Percentiles rank a stretch among this genome's conserved stretches.
phyloP scores from a whole-genome alignment of 2,888 invertebrate genomes.

The Cataglyphis albicans region DNA sequence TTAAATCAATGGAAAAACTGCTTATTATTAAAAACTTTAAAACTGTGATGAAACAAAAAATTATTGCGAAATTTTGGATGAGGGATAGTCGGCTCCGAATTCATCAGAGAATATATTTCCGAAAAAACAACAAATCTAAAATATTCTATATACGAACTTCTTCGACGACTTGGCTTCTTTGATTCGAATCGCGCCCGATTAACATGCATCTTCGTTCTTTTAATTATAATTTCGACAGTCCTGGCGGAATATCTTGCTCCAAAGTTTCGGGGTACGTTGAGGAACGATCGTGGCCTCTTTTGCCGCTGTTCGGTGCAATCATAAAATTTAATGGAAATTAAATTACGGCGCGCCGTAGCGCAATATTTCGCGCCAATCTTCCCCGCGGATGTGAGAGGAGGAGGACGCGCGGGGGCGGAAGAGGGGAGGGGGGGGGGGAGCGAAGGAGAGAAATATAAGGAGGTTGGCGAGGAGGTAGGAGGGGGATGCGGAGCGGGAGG shows the following conservation, averaged over 20 bases:
- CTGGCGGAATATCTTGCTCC: slow-evolving; percentile 19
- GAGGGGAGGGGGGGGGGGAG: neutral
- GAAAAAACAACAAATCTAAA: neutral
- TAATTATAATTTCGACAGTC: slow-evolving; percentile 50
- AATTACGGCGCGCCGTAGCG: slow-evolving; percentile 61
- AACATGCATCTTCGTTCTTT: slow-evolving; percentile 13
- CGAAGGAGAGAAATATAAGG: neutral
- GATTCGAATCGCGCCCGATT: slow-evolving; percentile 4
- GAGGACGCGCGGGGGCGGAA: neutral
- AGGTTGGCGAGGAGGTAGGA: neutral
- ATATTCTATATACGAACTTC: neutral
- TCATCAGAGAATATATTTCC: neutral
- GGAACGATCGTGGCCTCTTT: slow-evolving; percentile 47
- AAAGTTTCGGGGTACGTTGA: slow-evolving; percentile 31
- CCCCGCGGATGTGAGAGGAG: slow-evolving; percentile 8
- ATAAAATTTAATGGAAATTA: slow-evolving; percentile 71
- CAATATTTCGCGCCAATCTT: slow-evolving; percentile 55
- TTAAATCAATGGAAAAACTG: neutral
- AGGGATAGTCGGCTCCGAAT: neutral
- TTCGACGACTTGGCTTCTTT: neutral
- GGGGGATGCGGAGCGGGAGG: neutral
- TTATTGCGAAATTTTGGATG: neutral
- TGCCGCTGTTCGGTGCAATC: slow-evolving; percentile 60
- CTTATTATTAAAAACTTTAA: slow-evolving; percentile 1
- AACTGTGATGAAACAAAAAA: neutral